Percentiles rank a stretch among this genome's conserved stretches.
phyloP scores from a whole-genome alignment of 2,113 vertebrate species.

The Nothoprocta perdicaria region DNA sequence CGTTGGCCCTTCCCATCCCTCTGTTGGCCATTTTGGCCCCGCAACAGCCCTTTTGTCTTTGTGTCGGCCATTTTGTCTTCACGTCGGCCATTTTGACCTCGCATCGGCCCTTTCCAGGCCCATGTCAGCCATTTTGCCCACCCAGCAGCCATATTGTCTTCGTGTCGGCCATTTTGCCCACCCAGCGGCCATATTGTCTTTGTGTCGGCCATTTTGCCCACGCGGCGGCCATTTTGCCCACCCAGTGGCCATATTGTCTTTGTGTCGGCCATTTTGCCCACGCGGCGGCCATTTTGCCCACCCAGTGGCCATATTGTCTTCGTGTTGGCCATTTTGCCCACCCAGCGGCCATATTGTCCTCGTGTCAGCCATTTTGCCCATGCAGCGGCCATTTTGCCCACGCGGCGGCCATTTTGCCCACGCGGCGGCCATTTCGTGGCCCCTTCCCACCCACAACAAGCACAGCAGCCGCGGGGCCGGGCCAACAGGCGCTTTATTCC shows the following conservation, averaged over 20 bases:
- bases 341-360: background rate
- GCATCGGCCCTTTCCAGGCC: too few species aligned
- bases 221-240: background rate
- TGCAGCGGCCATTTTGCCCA: background rate
- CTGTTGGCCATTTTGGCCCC: too few species aligned
- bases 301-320: too few species aligned
- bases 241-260: too few species aligned
- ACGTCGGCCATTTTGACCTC: background rate
- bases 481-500: background rate
- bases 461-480: fast-evolving
- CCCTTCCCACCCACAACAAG: background rate
- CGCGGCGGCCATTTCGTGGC: background rate
- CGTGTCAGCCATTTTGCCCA: background rate
- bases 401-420: too few species aligned
- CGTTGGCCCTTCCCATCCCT: too few species aligned
- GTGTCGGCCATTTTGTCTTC: background rate
- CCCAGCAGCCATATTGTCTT: too few species aligned
- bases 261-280: too few species aligned
- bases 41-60: too few species aligned
- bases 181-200: too few species aligned
- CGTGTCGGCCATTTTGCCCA: too few species aligned
- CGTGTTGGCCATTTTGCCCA: background rate
- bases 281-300: background rate
- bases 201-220: background rate
- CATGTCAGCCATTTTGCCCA: too few species aligned